Conservation (phyloP, 2,888 invertebrate species). For the Drosophila acutilabella region DNA sequence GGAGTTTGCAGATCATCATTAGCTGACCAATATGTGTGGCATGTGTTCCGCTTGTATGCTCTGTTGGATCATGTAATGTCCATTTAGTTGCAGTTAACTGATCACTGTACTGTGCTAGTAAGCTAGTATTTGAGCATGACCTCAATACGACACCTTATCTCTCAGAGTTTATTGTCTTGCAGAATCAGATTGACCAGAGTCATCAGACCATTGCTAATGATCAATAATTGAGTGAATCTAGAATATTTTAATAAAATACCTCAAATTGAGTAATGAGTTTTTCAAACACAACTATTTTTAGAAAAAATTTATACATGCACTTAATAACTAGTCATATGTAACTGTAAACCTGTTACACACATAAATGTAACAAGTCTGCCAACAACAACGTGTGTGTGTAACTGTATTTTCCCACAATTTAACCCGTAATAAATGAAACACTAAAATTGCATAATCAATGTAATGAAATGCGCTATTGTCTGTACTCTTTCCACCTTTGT, state of each 20-base stretch:
- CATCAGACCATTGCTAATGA: conserved; percentile 21
- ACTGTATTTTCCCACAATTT: conserved; percentile 65
- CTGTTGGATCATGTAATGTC: conserved; percentile 33
- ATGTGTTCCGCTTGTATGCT: conserved; percentile 32
- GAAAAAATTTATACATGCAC: conserved; percentile 22
- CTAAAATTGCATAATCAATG: conserved; percentile 69
- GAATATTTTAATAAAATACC: conserved; percentile 6
- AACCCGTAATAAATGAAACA: conserved; percentile 56
- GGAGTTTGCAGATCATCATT: neutral
- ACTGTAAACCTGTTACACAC: conserved; percentile 63
- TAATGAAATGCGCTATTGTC: conserved; percentile 63
- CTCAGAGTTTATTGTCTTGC: neutral
- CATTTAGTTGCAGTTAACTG: conserved; percentile 58
- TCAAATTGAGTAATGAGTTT: conserved; percentile 19
- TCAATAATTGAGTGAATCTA: neutral
- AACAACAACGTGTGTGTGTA: conserved; percentile 16
- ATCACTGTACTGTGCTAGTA: conserved; percentile 7
- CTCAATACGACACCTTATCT: conserved; percentile 11
- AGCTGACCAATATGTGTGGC: conserved; percentile 3
- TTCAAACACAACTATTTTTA: conserved; percentile 37
- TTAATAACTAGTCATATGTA: conserved; percentile 55
- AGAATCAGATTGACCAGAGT: conserved; percentile 2
- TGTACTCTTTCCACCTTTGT: conserved; percentile 17
- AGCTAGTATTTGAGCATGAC: conserved; percentile 34
- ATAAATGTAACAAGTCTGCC: conserved; percentile 16